These are phyloP conservation scores for Cottoperca gobio DNA, from an alignment of 2,797 vertebrate genomes.

Conservation along the genomic window DNA sequence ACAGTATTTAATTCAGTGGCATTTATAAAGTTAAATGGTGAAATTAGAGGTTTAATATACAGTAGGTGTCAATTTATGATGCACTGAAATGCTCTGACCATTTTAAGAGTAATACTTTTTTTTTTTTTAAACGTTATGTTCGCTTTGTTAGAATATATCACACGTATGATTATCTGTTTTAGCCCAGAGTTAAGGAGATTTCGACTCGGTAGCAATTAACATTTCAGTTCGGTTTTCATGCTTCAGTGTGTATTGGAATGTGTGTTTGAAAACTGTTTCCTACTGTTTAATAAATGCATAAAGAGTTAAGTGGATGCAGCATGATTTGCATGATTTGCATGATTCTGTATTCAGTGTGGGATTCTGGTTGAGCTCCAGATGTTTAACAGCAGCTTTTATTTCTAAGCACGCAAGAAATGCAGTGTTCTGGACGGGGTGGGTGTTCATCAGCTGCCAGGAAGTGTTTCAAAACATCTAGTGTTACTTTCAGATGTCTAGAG, in stretches of 20 bases:
- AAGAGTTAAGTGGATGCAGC: conserved; percentile 15
- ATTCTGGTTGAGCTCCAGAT: not conserved
- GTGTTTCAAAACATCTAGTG: conserved; percentile 19
- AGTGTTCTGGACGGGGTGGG: conserved; percentile 8
- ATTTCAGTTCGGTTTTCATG: conserved; percentile 13
- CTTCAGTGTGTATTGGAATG: conserved; percentile 5
- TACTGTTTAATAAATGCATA: conserved; percentile 9
- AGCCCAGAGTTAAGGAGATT: not conserved
- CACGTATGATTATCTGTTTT: not conserved
- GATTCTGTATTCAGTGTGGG: conserved; percentile 3
- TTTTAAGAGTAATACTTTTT: not conserved
- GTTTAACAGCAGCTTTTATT: not conserved
- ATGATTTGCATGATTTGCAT: conserved; percentile 26
- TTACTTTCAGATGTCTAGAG: conserved; percentile 20
- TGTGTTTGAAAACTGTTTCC: conserved; percentile 4
- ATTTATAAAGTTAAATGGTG: conserved; percentile 10
- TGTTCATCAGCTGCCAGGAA: conserved; percentile 10
- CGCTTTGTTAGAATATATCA: not conserved
- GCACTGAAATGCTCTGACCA: not conserved
- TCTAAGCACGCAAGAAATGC: conserved; percentile 14
- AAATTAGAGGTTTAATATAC: conserved; percentile 6
- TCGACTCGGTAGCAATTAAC: not conserved
- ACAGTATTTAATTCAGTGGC: conserved; percentile 8
- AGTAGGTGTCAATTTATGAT: not conserved
- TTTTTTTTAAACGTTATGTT: not conserved